phyloP scores from a whole-genome alignment of 1,140 invertebrate species.

The Cyphomyrmex costatus region DNA sequence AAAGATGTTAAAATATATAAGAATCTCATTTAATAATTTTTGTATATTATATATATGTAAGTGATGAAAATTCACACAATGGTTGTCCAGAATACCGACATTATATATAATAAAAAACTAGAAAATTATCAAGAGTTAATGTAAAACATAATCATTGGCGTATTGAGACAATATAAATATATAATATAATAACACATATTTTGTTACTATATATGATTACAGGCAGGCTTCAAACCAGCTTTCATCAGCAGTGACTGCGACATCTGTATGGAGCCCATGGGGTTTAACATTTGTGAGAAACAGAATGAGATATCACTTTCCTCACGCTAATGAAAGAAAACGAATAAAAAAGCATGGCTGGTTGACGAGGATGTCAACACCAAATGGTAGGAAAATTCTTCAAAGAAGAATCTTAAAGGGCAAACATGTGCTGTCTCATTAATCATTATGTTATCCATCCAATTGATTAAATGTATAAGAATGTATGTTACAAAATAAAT shows the following conservation, averaged over 20 bases:
- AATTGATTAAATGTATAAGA: not conserved
- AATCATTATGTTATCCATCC: slow-evolving; percentile 67
- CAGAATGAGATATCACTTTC: slow-evolving; percentile 90
- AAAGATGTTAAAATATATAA: too few species aligned
- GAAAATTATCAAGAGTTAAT: too few species aligned
- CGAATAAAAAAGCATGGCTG: slow-evolving; percentile 91
- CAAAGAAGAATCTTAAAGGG: slow-evolving; percentile 93
- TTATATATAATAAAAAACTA: too few species aligned
- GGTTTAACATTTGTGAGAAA: slow-evolving; percentile 81
- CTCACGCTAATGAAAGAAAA: slow-evolving; percentile 90
- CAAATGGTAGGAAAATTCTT: slow-evolving; percentile 89
- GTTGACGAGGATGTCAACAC: slow-evolving; percentile 90
- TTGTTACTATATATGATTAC: not conserved
- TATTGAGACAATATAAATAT: not conserved
- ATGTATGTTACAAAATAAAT: slow-evolving; percentile 38
- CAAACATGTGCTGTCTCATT: slow-evolving; percentile 90
- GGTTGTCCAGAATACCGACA: too few species aligned
- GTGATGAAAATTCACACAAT: too few species aligned
- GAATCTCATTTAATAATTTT: too few species aligned
- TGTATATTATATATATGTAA: too few species aligned
- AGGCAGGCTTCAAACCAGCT: slow-evolving; percentile 19
- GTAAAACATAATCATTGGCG: not conserved
- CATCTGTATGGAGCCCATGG: slow-evolving; percentile 59
- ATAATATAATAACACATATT: not conserved
- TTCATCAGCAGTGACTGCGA: not conserved